Evolutionary conservation across 1,140 invertebrate genomes (phyloP).

Genomic region (Capitella teleta): DNA sequence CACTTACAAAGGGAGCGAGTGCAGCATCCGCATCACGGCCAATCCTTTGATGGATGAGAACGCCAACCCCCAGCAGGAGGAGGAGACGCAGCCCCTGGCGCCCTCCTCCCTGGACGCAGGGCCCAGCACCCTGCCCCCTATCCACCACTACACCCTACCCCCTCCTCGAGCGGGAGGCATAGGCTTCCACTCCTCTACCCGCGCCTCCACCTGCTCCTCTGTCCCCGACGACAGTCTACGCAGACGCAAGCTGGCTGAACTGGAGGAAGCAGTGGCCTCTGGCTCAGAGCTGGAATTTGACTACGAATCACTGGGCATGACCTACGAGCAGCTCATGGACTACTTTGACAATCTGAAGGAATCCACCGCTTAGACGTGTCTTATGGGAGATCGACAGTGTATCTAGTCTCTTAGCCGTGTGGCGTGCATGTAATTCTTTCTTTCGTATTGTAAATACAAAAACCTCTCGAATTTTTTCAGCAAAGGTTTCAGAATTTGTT

Average conservation of each 20-base stretch:
- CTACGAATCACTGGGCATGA: conserved; percentile 64
- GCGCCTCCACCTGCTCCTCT: not conserved
- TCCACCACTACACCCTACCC: too few species aligned
- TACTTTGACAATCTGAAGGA: conserved; percentile 95
- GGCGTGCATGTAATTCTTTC: too few species aligned
- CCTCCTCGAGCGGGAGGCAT: not conserved
- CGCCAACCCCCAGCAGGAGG: not conserved
- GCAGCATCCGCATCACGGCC: conserved; percentile 42
- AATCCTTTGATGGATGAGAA: conserved; percentile 27
- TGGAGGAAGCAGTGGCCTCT: not conserved
- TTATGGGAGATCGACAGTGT: too few species aligned
- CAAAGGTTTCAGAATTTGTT: too few species aligned
- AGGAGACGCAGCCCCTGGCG: not conserved
- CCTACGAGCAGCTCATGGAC: conserved; percentile 92
- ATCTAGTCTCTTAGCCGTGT: too few species aligned
- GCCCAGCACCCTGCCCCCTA: not conserved
- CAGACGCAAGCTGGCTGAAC: not conserved
- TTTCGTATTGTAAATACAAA: too few species aligned
- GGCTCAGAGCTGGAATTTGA: conserved; percentile 42
- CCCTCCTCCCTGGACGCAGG: not conserved
- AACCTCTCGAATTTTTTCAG: too few species aligned
- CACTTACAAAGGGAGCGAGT: conserved; percentile 41
- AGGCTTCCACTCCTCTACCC: not conserved
- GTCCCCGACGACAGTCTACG: not conserved
- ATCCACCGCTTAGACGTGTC: conserved; percentile 49